Conservation (phyloP, 2,113 vertebrate genomes). For the Holacanthus passer region DNA sequence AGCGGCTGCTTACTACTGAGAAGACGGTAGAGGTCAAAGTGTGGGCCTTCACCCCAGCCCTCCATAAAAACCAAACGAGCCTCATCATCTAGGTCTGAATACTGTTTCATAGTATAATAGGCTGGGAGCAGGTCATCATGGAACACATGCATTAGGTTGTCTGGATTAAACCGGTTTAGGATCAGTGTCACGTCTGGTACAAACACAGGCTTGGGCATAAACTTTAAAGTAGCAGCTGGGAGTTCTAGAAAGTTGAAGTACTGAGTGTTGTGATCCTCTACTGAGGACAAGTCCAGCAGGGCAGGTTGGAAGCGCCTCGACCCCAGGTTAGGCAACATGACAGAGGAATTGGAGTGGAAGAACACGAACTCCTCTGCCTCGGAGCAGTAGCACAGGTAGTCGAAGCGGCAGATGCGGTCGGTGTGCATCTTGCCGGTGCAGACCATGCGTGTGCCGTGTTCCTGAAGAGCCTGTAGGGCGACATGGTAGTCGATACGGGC, state of each 20-base stretch:
- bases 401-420: constrained; percentile 95
- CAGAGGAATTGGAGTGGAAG: constrained; percentile 94
- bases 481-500: constrained; percentile 91
- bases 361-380: constrained; percentile 97
- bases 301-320: constrained; percentile 96
- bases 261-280: constrained; percentile 98
- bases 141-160: constrained; percentile 98
- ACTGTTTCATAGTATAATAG: constrained; percentile 97
- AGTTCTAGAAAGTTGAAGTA: constrained; percentile 99
- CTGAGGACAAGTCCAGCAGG: constrained; percentile 94
- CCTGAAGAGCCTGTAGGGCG: constrained; percentile 90
- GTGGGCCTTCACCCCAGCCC: constrained; percentile 92
- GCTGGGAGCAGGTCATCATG: constrained; percentile 96
- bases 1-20: constrained; percentile 95
- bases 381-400: constrained; percentile 95
- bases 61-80: constrained; percentile 97
- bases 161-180: constrained; percentile 96
- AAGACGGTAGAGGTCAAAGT: constrained; percentile 95
- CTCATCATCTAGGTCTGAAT: constrained; percentile 89
- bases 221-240: constrained; percentile 91
- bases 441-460: constrained; percentile 95
- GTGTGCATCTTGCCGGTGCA: constrained; percentile 98
- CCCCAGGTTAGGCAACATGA: constrained; percentile 96
- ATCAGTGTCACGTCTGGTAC: constrained; percentile 95
- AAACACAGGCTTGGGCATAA: constrained; percentile 96